Base-by-base conservation (phyloP, 2,888 invertebrate genomes). In the Ophioninae sp. region DNA sequence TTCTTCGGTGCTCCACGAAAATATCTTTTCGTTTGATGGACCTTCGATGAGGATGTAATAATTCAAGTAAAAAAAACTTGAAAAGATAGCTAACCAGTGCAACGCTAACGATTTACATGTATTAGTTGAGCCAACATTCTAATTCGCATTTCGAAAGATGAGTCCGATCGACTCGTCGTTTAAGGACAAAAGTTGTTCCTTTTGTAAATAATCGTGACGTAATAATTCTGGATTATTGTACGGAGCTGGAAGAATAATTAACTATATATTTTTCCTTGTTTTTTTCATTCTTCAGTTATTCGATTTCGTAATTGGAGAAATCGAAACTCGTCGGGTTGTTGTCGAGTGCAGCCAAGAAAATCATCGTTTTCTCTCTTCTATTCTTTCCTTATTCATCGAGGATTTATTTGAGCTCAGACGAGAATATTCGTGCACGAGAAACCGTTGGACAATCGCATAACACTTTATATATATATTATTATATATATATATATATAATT, bases 1-100 rank as follows among this genome's bases (percentile, higher is more conserved):
- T 76, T 59, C 41, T 39, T 75, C 72, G 41, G 22, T 3, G 23
- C 3, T 30, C 67, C 41, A 58, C 58, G 22, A 58, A 65, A 39
- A 58, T 41, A 37, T 8, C 58, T 37, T 41, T 23, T 65, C 37
- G 51, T 37, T 64, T 39, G 41, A 30, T 37, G 39, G 58, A 65
- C 37, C 56, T 37, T 13, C 51, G 51, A 51, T 51, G 65, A 75
- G 20, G 22, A 10, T 17, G 65, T 56, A 17, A 56, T 20, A 58
- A 17, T 22, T 13, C 37, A 39, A 22, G 20, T 7, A 58, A n/a
- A 20, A 20, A 22, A 58, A 74, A 74, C 30, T 74, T 8, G 6
- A 41, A 51, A 51, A 37, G 20, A 58, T n/a, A 56, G 58, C 9
- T 51, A 10, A 58, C 6, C 58, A 20, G 30, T 17, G 2, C 13